Evolutionary conservation across 2,797 vertebrate genomes (phyloP).

Genomic region (Fratercula arctica): DNA sequence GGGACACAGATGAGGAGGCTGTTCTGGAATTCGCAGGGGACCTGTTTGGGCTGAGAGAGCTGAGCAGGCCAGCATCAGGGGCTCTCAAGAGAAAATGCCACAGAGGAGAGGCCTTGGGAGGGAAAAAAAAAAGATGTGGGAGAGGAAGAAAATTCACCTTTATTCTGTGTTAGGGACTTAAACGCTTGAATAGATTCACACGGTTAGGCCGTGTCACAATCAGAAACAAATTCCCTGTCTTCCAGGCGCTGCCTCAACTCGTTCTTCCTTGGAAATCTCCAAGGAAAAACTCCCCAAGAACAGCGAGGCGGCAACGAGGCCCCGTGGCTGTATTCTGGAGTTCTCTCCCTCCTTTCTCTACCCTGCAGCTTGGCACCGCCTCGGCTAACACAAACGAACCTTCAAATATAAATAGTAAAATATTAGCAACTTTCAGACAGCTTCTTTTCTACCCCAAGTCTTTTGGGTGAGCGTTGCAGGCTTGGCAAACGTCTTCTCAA

Average conservation of each 20-base stretch:
- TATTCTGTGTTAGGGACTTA: neutral
- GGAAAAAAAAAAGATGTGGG: neutral
- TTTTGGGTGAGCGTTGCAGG: slow-evolving; percentile 9
- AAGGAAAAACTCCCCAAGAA: neutral
- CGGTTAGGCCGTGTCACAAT: neutral
- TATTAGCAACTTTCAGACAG: slow-evolving; percentile 33
- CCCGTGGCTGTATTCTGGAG: neutral
- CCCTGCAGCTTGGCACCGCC: neutral
- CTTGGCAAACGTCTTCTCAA: slow-evolving; percentile 33
- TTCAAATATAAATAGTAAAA: slow-evolving; percentile 45
- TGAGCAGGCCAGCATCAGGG: neutral
- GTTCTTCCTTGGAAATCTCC: neutral
- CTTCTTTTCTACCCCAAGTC: neutral
- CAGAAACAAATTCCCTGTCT: neutral
- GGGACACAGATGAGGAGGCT: neutral
- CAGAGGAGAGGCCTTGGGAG: neutral
- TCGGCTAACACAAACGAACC: neutral
- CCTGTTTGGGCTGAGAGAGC: neutral
- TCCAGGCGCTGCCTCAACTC: neutral
- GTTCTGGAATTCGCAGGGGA: neutral
- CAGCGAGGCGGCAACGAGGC: rapidly evolving
- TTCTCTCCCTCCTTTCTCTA: neutral
- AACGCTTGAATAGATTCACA: neutral
- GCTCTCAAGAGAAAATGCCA: neutral
- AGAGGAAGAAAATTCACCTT: neutral